A percentile compares a stretch with the other conserved stretches of the same genome.
These are phyloP conservation scores for Hapalemur alaotrensis DNA, from an alignment of 2,797 vertebrate genomes.

Conservation along the genomic window DNA sequence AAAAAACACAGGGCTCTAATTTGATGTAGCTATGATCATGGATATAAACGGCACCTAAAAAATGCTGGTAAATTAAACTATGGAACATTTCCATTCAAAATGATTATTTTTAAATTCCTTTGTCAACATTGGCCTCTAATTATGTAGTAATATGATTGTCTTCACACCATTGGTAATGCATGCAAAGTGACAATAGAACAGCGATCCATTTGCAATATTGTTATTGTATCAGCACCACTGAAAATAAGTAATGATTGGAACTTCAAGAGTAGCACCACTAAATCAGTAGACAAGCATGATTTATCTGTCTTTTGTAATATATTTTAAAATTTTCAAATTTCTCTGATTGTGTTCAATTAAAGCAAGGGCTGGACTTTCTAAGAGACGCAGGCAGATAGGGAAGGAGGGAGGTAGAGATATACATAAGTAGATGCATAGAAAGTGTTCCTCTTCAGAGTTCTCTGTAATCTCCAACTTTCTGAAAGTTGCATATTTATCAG, in stretches of 20 bases:
- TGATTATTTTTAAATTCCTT: not conserved
- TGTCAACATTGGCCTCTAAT: not conserved
- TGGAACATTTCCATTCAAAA: constrained; percentile 9
- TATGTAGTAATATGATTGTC: not conserved
- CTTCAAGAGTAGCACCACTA: not conserved
- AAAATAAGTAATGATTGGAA: not conserved
- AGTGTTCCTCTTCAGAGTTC: not conserved
- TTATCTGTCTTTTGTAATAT: not conserved
- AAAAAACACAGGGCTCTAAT: not conserved
- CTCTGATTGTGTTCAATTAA: not conserved
- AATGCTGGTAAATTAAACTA: not conserved
- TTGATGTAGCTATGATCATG: not conserved
- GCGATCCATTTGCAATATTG: not conserved
- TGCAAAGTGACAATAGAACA: not conserved
- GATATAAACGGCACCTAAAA: not conserved
- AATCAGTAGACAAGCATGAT: not conserved
- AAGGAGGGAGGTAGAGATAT: not conserved
- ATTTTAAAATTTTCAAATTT: not conserved
- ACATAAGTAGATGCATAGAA: not conserved
- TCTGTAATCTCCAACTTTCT: not conserved
- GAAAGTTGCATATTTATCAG: not conserved
- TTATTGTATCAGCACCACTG: not conserved
- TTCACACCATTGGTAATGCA: constrained; percentile 18
- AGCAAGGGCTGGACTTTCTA: not conserved
- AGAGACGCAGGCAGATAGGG: not conserved